Conservation (phyloP, 2,113 vertebrate species). For the Ceuthmochares aereus region DNA sequence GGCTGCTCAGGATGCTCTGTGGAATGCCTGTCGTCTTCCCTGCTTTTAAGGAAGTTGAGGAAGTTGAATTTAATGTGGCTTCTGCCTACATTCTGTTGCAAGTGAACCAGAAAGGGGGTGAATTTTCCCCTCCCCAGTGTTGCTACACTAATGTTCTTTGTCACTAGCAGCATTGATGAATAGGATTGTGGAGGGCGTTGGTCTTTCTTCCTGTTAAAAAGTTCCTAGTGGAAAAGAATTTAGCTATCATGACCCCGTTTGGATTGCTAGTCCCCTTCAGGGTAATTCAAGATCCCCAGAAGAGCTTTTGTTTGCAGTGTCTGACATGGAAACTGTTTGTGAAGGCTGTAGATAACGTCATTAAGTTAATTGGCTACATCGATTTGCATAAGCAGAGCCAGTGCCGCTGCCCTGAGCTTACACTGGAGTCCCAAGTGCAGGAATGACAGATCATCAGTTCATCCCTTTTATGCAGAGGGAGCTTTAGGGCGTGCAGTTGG, state of each 20-base stretch:
- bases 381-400: conserved; percentile 64
- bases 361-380: conserved; percentile 65
- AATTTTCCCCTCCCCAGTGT: background rate
- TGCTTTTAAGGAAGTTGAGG: background rate
- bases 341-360: conserved; percentile 50
- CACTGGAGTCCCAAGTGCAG: background rate
- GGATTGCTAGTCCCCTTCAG: background rate
- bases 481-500: background rate
- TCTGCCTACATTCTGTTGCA: background rate
- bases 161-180: background rate
- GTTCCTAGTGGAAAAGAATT: background rate
- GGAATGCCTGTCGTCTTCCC: background rate
- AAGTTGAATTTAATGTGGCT: background rate
- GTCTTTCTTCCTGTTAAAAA: background rate
- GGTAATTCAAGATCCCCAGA: conserved; percentile 60
- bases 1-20: background rate
- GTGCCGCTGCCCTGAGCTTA: background rate
- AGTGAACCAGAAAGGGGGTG: background rate
- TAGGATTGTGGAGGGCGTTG: background rate
- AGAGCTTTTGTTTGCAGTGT: conserved; percentile 60
- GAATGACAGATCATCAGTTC: background rate
- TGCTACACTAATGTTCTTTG: background rate
- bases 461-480: background rate
- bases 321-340: conserved; percentile 69
- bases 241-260: background rate